Evolutionary conservation across 2,113 vertebrate species (phyloP), one percentile per base, ranked within the genome.

Genomic region (Clarias batrachus): DNA sequence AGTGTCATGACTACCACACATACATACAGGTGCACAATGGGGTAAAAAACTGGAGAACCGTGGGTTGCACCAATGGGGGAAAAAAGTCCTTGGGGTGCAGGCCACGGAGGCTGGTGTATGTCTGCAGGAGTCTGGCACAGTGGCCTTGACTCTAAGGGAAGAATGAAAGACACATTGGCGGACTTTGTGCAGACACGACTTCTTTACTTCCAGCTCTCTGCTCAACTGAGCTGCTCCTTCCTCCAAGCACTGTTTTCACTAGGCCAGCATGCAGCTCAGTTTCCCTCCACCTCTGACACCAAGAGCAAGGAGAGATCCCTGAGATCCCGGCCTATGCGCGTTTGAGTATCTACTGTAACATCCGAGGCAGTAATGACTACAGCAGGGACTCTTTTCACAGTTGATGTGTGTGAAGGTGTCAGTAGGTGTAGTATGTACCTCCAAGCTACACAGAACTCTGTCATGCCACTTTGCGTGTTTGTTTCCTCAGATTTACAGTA

Each of bases 161-260:
- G 63, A 65, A 82, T 88, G 68, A 88, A 85, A 84, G 74, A 88
- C 68, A 84, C 85, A 89, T 90, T 88, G 87, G 88, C 56, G 76
- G 79, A 59, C 57, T 41, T 25, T 37, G 30, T 14, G 19, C 57
- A 80, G 77, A 82, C 41, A 79, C 30, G 57, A 76, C 77, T 14
- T 33, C 83, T 85, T 54, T 87, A 87, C 79, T 82, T 88, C 81
- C 78, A 27, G 30, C 77, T 86, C 77, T 85, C 85, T 90, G 70
- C 62, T 57, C 66, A 83, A 56, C 56, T 81, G 60, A 87, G 83
- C 71, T 16, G 63, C 80, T 87, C 19, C 79, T 87, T 91, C 62
- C 79, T 82, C 27, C 30, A 77, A 48, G 4, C 37, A 77, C 33
- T 85, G 54, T 83, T 90, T 85, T 89, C 23, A 77, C 57, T 81